Evolutionary conservation across 2,113 vertebrate species (phyloP).

Genomic region (Sciurus niger): DNA sequence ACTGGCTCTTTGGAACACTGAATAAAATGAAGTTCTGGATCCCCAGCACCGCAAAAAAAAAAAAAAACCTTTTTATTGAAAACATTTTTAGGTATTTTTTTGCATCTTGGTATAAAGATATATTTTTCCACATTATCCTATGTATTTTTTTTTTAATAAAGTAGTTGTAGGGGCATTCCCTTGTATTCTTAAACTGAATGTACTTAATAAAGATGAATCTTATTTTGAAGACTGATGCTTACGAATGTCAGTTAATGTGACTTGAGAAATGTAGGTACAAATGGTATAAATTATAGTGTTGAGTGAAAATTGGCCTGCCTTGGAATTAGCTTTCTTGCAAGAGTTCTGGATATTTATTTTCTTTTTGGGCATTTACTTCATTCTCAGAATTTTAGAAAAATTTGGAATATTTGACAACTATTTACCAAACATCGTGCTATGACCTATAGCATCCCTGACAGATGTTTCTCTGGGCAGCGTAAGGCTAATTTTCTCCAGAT

Average conservation of each 20-base stretch:
- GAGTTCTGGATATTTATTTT: conserved; percentile 40
- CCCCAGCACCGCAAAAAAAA: too few relatives aligned
- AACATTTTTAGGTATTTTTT: background rate
- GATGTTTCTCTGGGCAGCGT: conserved; percentile 12
- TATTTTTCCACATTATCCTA: background rate
- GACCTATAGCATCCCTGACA: background rate
- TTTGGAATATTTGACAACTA: background rate
- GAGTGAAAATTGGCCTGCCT: conserved; percentile 46
- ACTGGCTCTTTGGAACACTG: conserved; percentile 26
- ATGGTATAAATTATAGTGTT: conserved; percentile 24
- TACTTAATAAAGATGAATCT: background rate
- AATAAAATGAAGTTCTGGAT: conserved; percentile 25
- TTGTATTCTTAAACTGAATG: conserved; percentile 9
- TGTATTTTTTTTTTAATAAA: background rate
- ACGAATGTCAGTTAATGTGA: background rate
- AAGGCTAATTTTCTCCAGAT: conserved; percentile 31
- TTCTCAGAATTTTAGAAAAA: background rate
- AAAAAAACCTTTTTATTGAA: background rate
- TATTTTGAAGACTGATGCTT: conserved; percentile 12
- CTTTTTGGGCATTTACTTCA: background rate
- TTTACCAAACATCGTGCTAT: background rate
- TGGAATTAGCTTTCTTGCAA: conserved; percentile 34
- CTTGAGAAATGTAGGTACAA: background rate
- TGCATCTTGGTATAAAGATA: background rate
- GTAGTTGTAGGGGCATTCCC: background rate